A percentile compares a stretch with the other conserved stretches of the same genome.
Evolutionary conservation across 2,797 vertebrate species (phyloP).

Genomic region (Rhinophrynus dorsalis): DNA sequence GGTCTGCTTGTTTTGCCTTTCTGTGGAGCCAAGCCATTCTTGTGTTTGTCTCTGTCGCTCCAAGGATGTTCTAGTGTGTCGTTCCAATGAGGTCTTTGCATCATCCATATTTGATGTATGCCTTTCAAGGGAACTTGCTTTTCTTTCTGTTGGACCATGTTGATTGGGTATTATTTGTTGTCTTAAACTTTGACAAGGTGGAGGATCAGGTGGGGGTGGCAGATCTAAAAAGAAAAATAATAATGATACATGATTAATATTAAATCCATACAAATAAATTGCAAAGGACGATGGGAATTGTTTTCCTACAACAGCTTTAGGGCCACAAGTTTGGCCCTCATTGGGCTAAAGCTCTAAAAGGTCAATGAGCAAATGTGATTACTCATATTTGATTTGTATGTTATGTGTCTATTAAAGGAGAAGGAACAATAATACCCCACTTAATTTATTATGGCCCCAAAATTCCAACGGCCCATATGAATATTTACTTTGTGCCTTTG

Average conservation of each 20-base stretch:
- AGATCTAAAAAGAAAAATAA: conserved; percentile 77
- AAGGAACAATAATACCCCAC: too few relatives aligned
- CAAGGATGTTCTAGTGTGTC: conserved; percentile 84
- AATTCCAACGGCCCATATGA: too few relatives aligned
- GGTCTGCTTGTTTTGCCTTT: conserved; percentile 87
- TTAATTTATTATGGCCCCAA: too few relatives aligned
- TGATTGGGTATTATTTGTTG: conserved; percentile 78
- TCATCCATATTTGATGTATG: conserved; percentile 81
- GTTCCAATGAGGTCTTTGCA: conserved; percentile 84
- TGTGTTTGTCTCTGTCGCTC: conserved; percentile 89
- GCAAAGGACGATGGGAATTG: too few relatives aligned
- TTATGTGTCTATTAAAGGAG: too few relatives aligned
- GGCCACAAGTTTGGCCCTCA: too few relatives aligned
- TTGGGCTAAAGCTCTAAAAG: too few relatives aligned
- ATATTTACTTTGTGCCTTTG: too few relatives aligned
- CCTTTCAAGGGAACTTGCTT: conserved; percentile 92
- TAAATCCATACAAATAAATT: neutral
- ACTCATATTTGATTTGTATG: too few relatives aligned
- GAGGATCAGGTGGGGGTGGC: conserved; percentile 97
- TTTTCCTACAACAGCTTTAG: too few relatives aligned
- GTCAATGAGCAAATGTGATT: too few relatives aligned
- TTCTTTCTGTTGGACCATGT: conserved; percentile 80
- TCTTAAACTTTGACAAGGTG: conserved; percentile 89
- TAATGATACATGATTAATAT: neutral
- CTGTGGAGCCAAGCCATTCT: conserved; percentile 88